Evolutionary conservation across 1,140 invertebrate genomes (phyloP), one percentile per base, ranked within the genome.

Genomic region (Drosophila kepulauana): DNA sequence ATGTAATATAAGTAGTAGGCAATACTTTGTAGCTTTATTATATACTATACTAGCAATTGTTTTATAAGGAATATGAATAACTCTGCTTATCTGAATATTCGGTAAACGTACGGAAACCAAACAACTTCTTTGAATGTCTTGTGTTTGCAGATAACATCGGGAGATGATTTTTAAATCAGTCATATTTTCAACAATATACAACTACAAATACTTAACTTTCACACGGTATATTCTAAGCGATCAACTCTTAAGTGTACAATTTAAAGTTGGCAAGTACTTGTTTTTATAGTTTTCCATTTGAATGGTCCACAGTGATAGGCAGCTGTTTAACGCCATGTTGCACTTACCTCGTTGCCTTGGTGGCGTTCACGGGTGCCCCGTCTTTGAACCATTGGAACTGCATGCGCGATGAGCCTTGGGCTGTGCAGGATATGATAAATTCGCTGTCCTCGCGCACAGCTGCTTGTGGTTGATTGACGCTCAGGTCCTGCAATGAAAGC

Each of bases 361-460:
- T 95, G 73, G 94, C 95, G 90, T 97, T 97, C 63, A 97, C 95
- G 68, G 94, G 94, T 57, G 96, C 94, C 2, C 95, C 95, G 86
- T 97, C 96, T 91, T 97, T 97, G 93, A 95, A 97, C 96, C 96
- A 97, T 35, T 94, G 94, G 87, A 97, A 97, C 35, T 94, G 94
- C 82, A 96, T 95, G 41, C 94, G 93, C 2, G 95, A 94, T 62
- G 96, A 96, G 69, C 96, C 96, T 79, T 96, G 95, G 38, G 96
- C 96, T 51, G 95, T 93, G 82, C 96, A 97, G 52, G 95, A 96
- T 75, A 97, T 93, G 76, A 95, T 95, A 77, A 97, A 96, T 85
- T 96, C 95, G 71, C 96, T 96, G 13, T 95, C 95, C 85, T 96
- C 94, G 87, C 95, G 95, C 66, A 97, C 95, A 75, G 95, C 94